Percentiles rank a stretch among this genome's conserved stretches.
Conservation (phyloP, 2,797 vertebrate genomes). For the Alosa sapidissima region DNA sequence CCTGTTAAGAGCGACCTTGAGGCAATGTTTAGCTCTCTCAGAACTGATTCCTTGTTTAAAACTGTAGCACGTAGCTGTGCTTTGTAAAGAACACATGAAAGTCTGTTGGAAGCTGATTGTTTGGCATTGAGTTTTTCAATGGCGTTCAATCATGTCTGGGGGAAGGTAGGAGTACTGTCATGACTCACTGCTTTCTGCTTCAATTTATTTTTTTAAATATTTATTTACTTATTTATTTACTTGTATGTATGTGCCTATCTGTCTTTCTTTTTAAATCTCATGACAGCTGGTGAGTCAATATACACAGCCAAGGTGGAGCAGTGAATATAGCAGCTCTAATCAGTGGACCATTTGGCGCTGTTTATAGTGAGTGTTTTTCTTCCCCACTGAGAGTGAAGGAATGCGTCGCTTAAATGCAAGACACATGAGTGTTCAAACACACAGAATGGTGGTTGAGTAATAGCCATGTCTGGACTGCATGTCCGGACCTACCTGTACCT, state of each 20-base stretch:
- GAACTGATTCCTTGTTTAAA: slow-evolving; percentile 30
- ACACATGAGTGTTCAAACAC: no score
- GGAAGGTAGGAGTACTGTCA: slow-evolving; percentile 49
- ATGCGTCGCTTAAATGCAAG: neutral
- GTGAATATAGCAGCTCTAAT: slow-evolving; percentile 12
- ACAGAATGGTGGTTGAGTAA: no score
- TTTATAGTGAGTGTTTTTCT: neutral
- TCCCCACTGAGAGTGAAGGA: neutral
- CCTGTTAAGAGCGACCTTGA: slow-evolving; percentile 30
- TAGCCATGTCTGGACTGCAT: no score
- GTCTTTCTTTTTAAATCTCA: slow-evolving; percentile 24
- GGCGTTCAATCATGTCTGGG: slow-evolving; percentile 44
- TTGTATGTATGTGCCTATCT: slow-evolving; percentile 34
- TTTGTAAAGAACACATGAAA: slow-evolving; percentile 26
- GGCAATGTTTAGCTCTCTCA: neutral
- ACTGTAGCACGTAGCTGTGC: slow-evolving; percentile 15
- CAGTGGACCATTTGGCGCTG: neutral
- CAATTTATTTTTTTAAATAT: neutral
- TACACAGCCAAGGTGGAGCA: slow-evolving; percentile 32
- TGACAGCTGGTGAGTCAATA: slow-evolving; percentile 47
- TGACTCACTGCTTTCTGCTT: slow-evolving; percentile 51
- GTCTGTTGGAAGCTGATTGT: slow-evolving; percentile 39
- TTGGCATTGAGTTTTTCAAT: slow-evolving; percentile 48
- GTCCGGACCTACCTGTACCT: no score
- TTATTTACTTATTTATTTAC: no score